A percentile compares a stretch with the other conserved stretches of the same genome.
phyloP scores from a whole-genome alignment of 2,888 invertebrate genomes.

The Amphipyra berbera region DNA sequence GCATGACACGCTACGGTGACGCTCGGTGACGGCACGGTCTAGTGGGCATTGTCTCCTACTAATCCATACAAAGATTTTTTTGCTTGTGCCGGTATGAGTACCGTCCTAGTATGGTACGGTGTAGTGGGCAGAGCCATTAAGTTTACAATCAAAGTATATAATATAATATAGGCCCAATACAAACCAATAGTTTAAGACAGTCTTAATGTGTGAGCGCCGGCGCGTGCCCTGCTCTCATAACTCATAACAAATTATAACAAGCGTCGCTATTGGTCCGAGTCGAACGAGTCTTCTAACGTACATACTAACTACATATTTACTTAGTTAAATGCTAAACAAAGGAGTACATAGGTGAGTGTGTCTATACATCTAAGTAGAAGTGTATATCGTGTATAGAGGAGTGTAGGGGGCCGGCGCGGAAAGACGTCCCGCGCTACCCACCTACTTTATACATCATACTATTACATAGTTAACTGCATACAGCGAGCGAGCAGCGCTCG shows the following conservation, averaged over 20 bases:
- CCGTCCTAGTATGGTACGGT: no score
- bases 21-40: no score
- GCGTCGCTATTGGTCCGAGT: conserved; percentile 63
- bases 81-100: no score
- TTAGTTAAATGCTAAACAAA: conserved; percentile 48
- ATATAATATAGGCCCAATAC: conserved; percentile 66
- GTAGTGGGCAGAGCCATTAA: no score
- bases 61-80: no score
- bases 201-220: conserved; percentile 60
- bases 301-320: conserved; percentile 34
- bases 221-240: conserved; percentile 11
- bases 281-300: conserved; percentile 41
- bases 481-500: conserved; percentile 3
- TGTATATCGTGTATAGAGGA: conserved; percentile 20
- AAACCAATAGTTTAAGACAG: conserved; percentile 62
- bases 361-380: conserved; percentile 21
- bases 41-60: no score
- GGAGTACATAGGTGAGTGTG: conserved; percentile 37
- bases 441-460: conserved; percentile 1
- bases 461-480: conserved; percentile 14
- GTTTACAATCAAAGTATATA: conserved; percentile 39
- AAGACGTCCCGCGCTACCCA: neutral
- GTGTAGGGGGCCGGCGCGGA: conserved; percentile 24
- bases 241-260: conserved; percentile 19
- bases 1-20: no score